Conservation (phyloP, 53 echinoderm and acorn worm species). For the Echinometra lucunter region DNA sequence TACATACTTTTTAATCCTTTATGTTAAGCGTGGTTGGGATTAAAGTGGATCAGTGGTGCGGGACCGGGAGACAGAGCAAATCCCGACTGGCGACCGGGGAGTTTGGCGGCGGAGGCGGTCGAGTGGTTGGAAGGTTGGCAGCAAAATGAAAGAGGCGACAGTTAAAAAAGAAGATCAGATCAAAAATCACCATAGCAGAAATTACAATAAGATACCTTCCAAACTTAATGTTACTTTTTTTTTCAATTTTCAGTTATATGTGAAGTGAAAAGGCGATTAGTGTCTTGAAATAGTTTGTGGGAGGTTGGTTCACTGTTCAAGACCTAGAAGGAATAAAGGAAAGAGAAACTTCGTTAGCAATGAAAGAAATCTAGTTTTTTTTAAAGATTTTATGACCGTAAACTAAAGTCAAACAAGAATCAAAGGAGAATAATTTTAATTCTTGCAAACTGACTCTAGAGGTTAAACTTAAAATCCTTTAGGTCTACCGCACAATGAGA, state of each 20-base stretch:
- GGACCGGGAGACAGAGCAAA: slow-evolving; percentile 56
- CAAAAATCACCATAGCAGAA: not conserved
- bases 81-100: slow-evolving; percentile 59
- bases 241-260: slow-evolving; percentile 13
- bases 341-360: not conserved
- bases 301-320: not conserved
- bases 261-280: not conserved
- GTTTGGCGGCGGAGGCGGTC: slow-evolving; percentile 20
- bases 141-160: not conserved
- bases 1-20: slow-evolving; percentile 12
- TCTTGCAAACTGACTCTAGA: not conserved
- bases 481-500: not conserved
- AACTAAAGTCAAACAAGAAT: slow-evolving; percentile 28
- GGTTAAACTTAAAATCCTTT: not conserved
- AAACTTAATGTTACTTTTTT: slow-evolving; percentile 42
- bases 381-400: not conserved
- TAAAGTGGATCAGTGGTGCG: slow-evolving; percentile 45
- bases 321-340: not conserved
- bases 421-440: not conserved
- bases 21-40: slow-evolving; percentile 22
- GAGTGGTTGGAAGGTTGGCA: slow-evolving; percentile 7
- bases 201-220: not conserved
- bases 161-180: slow-evolving; percentile 12
- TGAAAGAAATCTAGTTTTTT: not conserved
- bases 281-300: not conserved